These are phyloP conservation scores for Panurus biarmicus DNA, from an alignment of 2,113 vertebrate species.

Conservation along the genomic window DNA sequence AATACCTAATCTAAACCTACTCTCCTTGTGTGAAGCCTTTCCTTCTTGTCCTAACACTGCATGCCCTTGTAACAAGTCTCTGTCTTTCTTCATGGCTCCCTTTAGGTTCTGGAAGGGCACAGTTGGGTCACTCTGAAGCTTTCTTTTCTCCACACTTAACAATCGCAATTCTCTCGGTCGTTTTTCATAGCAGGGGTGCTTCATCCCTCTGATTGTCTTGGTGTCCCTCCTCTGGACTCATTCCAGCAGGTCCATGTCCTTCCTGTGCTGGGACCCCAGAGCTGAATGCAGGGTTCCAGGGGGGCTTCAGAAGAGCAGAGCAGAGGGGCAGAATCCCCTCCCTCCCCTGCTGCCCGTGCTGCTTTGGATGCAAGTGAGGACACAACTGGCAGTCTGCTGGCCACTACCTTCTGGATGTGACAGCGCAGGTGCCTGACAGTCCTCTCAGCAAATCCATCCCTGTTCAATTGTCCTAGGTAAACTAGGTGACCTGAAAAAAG, in stretches of 20 bases:
- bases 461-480: background rate
- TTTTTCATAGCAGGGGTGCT: background rate
- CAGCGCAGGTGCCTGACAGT: background rate
- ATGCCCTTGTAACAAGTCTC: background rate
- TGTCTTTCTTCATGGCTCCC: background rate
- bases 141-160: background rate
- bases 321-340: background rate
- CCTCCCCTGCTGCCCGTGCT: fast-evolving
- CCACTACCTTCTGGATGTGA: background rate
- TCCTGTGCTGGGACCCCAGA: background rate
- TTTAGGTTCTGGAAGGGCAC: background rate
- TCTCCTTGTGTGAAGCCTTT: background rate
- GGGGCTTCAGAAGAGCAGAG: background rate
- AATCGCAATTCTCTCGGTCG: background rate
- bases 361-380: background rate
- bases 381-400: background rate
- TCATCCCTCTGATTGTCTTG: background rate
- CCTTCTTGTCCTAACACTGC: background rate
- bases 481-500: background rate
- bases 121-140: fast-evolving
- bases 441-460: background rate
- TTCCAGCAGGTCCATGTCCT: fast-evolving
- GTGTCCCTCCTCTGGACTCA: background rate
- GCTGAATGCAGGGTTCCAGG: background rate
- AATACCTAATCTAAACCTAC: background rate